Percentiles rank a stretch among this genome's conserved stretches.
Conservation (phyloP, 2,888 invertebrate genomes). For the Gymnosoma rotundatum region DNA sequence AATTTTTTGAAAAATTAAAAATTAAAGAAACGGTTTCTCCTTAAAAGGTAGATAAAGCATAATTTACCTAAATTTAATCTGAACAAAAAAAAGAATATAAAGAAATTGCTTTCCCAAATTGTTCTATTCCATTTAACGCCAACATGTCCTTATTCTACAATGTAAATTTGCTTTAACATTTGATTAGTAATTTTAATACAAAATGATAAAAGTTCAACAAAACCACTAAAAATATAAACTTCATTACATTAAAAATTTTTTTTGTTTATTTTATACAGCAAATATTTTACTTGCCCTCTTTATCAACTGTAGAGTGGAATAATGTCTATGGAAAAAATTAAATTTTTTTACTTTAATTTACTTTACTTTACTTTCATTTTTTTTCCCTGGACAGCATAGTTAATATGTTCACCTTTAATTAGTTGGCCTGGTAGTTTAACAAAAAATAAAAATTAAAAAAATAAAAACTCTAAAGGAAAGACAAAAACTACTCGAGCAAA, state of each 20-base stretch:
- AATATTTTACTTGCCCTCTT: conserved; percentile 10
- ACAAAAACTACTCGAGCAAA: conserved; percentile 28
- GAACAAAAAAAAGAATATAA: too few relatives aligned
- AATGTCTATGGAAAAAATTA: background rate
- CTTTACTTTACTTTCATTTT: background rate
- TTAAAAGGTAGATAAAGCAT: too few relatives aligned
- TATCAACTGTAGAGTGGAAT: background rate
- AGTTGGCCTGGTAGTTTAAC: conserved; percentile 12
- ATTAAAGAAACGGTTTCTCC: too few relatives aligned
- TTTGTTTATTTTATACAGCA: background rate
- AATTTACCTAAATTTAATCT: too few relatives aligned
- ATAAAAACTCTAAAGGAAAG: background rate
- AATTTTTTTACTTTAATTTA: too few relatives aligned
- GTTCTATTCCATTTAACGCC: too few relatives aligned
- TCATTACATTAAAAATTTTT: background rate
- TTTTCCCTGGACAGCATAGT: conserved; percentile 11
- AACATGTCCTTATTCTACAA: background rate
- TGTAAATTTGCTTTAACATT: conserved; percentile 21
- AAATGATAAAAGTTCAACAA: conserved; percentile 39
- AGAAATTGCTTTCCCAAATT: too few relatives aligned
- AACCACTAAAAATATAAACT: conserved; percentile 1
- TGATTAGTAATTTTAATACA: conserved; percentile 45
- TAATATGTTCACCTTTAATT: conserved; percentile 56
- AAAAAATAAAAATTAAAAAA: background rate
- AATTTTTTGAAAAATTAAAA: too few relatives aligned